phyloP scores from a whole-genome alignment of 2,113 vertebrate species.

The Plecturocebus donacophilus region DNA sequence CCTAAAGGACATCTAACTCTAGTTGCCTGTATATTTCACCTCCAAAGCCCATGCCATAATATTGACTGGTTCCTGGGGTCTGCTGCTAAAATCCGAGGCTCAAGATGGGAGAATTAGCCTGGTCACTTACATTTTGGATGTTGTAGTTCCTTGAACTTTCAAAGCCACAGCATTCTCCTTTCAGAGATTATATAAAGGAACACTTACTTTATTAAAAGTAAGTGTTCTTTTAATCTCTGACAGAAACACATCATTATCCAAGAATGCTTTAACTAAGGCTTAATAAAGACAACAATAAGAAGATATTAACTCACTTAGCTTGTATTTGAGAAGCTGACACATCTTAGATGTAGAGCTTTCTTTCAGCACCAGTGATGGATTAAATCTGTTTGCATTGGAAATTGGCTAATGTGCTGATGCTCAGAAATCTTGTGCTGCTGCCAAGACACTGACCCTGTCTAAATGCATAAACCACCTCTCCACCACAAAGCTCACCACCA shows the following conservation, averaged over 20 bases:
- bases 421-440: constrained; percentile 48
- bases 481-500: neutral
- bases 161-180: constrained; percentile 57
- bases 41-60: neutral
- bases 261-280: constrained; percentile 67
- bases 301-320: constrained; percentile 65
- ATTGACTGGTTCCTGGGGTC: neutral
- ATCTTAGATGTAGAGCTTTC: constrained; percentile 30
- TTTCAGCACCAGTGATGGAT: constrained; percentile 56
- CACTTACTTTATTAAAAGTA: constrained; percentile 75
- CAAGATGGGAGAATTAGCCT: neutral
- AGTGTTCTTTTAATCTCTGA: constrained; percentile 27
- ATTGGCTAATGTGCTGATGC: constrained; percentile 51
- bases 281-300: constrained; percentile 65
- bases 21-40: neutral
- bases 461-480: neutral
- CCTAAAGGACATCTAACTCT: neutral
- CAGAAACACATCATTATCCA: constrained; percentile 66
- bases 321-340: constrained; percentile 64
- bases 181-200: constrained; percentile 56
- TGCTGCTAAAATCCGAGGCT: neutral
- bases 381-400: constrained; percentile 61
- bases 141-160: constrained; percentile 34
- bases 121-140: neutral
- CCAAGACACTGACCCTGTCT: constrained; percentile 43